Conservation (phyloP, 1,140 invertebrate genomes). For the Pogonomyrmex californicus region DNA sequence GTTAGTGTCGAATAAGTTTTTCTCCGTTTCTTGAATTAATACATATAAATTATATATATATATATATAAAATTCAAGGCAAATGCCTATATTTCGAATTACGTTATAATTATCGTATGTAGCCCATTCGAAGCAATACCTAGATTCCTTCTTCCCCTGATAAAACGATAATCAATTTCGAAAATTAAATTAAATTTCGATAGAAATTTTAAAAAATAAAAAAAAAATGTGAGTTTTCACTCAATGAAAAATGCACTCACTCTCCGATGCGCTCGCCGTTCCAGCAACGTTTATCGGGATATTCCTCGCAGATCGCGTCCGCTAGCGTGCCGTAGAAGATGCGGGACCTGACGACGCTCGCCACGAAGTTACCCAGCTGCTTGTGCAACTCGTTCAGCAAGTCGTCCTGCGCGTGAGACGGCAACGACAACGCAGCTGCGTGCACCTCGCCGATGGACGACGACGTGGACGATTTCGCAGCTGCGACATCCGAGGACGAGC, state of each 20-base stretch:
- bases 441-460: slow-evolving; percentile 38
- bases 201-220: not conserved
- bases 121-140: no score
- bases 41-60: no score
- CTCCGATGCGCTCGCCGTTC: slow-evolving; percentile 92
- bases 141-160: no score
- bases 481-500: slow-evolving; percentile 31
- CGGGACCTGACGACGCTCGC: slow-evolving; percentile 90
- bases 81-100: no score
- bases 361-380: slow-evolving; percentile 89
- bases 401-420: slow-evolving; percentile 66
- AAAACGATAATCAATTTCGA: no score
- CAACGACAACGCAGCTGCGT: slow-evolving; percentile 67
- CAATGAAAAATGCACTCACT: slow-evolving; percentile 89
- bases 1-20: no score
- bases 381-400: slow-evolving; percentile 78
- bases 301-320: slow-evolving; percentile 90
- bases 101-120: no score
- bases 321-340: slow-evolving; percentile 90
- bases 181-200: no score
- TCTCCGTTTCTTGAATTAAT: no score
- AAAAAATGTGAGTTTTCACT: no score
- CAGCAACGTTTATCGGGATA: slow-evolving; percentile 88
- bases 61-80: no score
- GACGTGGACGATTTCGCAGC: slow-evolving; percentile 63